These are phyloP conservation scores for Gymnogyps californianus DNA, from an alignment of 2,113 vertebrate species.

Conservation along the genomic window DNA sequence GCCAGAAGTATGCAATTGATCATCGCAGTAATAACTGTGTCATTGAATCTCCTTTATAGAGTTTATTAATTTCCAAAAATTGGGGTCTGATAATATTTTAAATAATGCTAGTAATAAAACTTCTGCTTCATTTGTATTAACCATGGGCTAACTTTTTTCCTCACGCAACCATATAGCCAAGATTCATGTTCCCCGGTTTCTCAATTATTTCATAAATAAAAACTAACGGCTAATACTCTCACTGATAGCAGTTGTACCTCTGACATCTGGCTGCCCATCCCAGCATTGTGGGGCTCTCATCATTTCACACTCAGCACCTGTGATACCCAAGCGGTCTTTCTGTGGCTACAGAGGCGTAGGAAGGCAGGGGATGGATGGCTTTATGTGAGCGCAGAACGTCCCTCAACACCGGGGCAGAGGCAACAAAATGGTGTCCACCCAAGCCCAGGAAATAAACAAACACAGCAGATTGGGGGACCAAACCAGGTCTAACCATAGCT, in stretches of 20 bases:
- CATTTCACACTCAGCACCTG: not conserved
- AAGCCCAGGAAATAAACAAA: not conserved
- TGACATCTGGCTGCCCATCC: not conserved
- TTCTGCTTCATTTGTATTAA: not conserved
- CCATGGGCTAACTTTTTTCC: not conserved
- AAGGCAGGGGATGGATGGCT: not conserved
- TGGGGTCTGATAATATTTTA: not conserved
- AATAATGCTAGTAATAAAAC: not conserved
- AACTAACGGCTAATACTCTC: not conserved
- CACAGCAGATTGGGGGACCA: not conserved
- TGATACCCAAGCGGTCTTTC: not conserved
- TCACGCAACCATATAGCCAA: not conserved
- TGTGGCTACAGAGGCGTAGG: not conserved
- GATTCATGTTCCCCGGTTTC: not conserved
- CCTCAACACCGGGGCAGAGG: not conserved
- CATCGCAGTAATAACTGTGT: not conserved
- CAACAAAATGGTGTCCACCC: not conserved
- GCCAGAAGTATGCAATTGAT: not conserved
- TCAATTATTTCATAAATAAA: not conserved
- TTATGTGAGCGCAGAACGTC: fast-evolving
- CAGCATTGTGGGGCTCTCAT: not conserved
- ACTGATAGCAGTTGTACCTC: not conserved
- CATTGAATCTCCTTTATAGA: not conserved
- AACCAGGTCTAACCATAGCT: not conserved
- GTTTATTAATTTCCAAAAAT: not conserved